Conservation (phyloP, 2,888 invertebrate species). For the Cephus spinipes region DNA sequence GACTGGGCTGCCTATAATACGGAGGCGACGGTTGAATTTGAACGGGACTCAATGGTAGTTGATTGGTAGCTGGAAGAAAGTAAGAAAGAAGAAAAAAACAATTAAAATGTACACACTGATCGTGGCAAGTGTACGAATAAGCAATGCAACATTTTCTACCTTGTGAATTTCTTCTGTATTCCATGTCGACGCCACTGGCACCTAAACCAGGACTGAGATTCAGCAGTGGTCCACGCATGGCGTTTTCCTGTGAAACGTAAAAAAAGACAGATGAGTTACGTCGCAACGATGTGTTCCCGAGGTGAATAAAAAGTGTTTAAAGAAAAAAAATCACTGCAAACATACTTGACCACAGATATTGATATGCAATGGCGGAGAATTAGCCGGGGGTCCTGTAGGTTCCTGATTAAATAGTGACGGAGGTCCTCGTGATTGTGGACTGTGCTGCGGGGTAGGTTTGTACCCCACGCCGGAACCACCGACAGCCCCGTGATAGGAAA, state of each 20-base stretch:
- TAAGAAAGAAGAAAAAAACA: slow-evolving; percentile 6
- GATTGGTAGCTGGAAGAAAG: slow-evolving; percentile 59
- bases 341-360: slow-evolving; percentile 70
- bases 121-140: not conserved
- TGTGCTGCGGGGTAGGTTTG: slow-evolving; percentile 58
- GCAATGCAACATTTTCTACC: slow-evolving; percentile 34
- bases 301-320: not conserved
- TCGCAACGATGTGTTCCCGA: not conserved
- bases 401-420: slow-evolving; percentile 58
- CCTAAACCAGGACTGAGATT: slow-evolving; percentile 65
- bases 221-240: slow-evolving; percentile 64
- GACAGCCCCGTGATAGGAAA: slow-evolving; percentile 59
- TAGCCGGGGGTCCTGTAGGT: slow-evolving; percentile 55
- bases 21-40: slow-evolving; percentile 71
- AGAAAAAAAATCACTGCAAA: not conserved
- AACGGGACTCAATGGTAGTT: slow-evolving; percentile 70
- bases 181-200: slow-evolving; percentile 59
- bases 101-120: not conserved
- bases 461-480: slow-evolving; percentile 58
- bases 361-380: slow-evolving; percentile 71
- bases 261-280: not conserved
- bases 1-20: slow-evolving; percentile 69
- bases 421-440: slow-evolving; percentile 55
- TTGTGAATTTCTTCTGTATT: slow-evolving; percentile 58
- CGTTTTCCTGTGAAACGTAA: slow-evolving; percentile 53